Percentiles rank a stretch among this genome's conserved stretches.
Evolutionary conservation across 2,888 invertebrate species (phyloP).

Genomic region (Syritta pipiens): DNA sequence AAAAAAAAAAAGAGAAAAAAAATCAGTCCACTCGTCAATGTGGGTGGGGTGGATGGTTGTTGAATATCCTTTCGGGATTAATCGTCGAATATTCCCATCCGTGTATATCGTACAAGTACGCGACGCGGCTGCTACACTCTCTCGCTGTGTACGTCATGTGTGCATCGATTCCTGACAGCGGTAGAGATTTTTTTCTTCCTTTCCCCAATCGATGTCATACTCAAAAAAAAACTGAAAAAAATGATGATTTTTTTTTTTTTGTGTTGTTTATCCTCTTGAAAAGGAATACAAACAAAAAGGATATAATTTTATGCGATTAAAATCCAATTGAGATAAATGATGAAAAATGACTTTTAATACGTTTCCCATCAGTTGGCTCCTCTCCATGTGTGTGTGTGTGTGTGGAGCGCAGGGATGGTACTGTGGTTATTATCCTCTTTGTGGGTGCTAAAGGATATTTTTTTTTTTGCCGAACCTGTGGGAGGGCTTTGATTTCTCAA

Average conservation of each 20-base stretch:
- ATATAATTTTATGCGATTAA: constrained; percentile 69
- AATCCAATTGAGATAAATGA: constrained; percentile 69
- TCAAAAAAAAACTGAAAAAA: not conserved
- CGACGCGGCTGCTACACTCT: constrained; percentile 3
- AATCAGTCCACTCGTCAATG: constrained; percentile 8
- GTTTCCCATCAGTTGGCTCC: constrained; percentile 52
- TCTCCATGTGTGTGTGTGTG: not conserved
- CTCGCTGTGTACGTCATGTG: constrained; percentile 25
- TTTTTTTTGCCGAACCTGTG: not conserved
- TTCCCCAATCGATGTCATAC: not conserved
- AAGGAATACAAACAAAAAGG: constrained; percentile 63
- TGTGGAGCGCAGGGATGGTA: too few relatives aligned
- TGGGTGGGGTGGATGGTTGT: not conserved
- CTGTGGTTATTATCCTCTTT: constrained; percentile 56
- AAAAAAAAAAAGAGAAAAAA: constrained; percentile 9
- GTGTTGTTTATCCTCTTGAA: constrained; percentile 20
- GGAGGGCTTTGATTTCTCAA: constrained; percentile 62
- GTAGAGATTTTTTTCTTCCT: constrained; percentile 23
- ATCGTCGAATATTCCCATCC: constrained; percentile 50
- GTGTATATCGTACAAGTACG: constrained; percentile 24
- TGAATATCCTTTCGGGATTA: constrained; percentile 65
- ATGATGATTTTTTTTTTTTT: constrained; percentile 9
- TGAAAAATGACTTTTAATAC: constrained; percentile 69
- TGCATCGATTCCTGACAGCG: constrained; percentile 60
- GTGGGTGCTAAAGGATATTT: constrained; percentile 20